Base-by-base conservation (phyloP, 1,140 invertebrate genomes). In the Meloidogyne chitwoodi region DNA sequence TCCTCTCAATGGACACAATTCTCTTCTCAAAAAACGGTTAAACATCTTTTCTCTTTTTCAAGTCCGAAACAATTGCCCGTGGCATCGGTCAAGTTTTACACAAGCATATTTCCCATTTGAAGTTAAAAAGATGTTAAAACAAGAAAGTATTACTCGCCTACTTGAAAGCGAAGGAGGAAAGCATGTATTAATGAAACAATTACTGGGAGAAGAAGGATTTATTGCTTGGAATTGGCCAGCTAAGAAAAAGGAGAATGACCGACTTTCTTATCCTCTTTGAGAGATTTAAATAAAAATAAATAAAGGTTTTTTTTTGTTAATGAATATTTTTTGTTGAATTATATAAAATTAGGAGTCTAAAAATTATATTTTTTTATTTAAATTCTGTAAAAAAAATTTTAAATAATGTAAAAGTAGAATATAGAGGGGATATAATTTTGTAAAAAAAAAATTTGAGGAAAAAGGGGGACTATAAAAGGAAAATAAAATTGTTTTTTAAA, bases 191-290 rank as follows among this genome's bases (percentile, higher is more conserved):
- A 73, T 73, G 71, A 56, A 56, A 73, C 71, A 29, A 1, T 61
- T 73, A 5, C 19, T 73, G n/a, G 22, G 48, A 6, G 71, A 73
- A 22, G 64, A 73, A 31, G 24, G 64, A 34, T 73, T 73, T 31
- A 26, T 73, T 64, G 38, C 71, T 3, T 73, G 71, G 56, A 73
- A 63, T 63, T 63, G 71, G 56, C 71, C 56, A 16, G 24, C 56
- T 31, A 73, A 64, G 56, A 73, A 73, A n/a, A 24, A 14, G 24
- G 29, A 31, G 27, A 31, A 63, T 24, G 56, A 64, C 24, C 41
- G 71, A 16, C 56, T 73, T 22, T 26, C 24, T 73, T 73, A 73
- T 64, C 71, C 71, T 61, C 41, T 73, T 12, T 73, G 19, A 69
- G 16, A 6, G 2, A n/a, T n/a, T n/a, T n/a, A n/a, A n/a, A n/a